Conservation (phyloP, 2,113 vertebrate genomes). For the Coracopsis vasa region DNA sequence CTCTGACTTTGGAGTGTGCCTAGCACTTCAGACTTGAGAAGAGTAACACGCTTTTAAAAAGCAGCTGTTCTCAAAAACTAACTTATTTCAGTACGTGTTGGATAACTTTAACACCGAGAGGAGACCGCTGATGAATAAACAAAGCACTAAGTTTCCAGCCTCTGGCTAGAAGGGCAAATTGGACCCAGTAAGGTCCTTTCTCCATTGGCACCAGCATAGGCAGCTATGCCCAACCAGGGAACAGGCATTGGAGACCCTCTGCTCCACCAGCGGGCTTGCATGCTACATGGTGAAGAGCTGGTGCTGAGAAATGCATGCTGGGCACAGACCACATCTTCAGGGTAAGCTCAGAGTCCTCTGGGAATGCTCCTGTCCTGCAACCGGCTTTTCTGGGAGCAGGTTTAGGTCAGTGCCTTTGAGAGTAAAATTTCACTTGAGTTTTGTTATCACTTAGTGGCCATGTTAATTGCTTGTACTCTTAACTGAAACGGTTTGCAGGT, state of each 20-base stretch:
- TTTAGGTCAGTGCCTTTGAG: not conserved
- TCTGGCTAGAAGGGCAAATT: not conserved
- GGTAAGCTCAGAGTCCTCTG: not conserved
- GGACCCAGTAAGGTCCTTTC: not conserved
- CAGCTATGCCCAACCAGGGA: not conserved
- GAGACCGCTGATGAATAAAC: not conserved
- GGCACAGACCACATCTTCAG: not conserved
- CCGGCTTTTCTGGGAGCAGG: not conserved
- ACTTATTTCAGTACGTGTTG: not conserved
- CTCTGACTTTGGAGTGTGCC: not conserved
- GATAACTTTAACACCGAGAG: not conserved
- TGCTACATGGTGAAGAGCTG: not conserved
- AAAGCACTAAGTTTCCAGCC: not conserved
- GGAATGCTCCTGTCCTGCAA: not conserved
- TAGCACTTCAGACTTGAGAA: not conserved
- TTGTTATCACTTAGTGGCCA: not conserved
- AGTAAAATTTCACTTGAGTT: not conserved
- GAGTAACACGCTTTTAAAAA: not conserved
- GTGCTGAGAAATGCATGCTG: not conserved
- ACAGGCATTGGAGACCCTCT: rapidly evolving
- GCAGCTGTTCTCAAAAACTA: not conserved
- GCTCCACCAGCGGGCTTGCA: not conserved
- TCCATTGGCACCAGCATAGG: not conserved
- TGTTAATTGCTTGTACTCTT: not conserved
- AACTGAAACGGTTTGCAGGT: not conserved